Conservation (phyloP, 1,140 invertebrate species). For the Drosophila repletoides region DNA sequence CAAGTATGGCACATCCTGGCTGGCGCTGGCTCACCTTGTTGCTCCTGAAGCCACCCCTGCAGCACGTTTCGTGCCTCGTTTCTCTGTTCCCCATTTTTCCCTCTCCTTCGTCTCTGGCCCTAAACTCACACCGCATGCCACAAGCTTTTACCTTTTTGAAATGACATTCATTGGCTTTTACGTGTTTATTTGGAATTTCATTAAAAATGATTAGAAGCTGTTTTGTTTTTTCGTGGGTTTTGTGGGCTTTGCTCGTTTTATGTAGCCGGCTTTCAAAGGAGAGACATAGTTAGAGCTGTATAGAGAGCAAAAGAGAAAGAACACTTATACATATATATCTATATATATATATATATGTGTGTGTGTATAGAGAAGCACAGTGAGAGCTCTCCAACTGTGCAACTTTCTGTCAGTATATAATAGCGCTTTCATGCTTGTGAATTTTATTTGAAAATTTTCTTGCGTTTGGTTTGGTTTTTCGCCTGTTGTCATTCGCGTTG, state of each 20-base stretch:
- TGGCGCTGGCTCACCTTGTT: constrained; percentile 60
- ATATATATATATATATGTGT: too few species aligned
- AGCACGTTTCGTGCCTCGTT: constrained; percentile 21
- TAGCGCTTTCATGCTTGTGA: constrained; percentile 77
- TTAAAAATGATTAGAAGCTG: constrained; percentile 80
- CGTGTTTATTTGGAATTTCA: constrained; percentile 80
- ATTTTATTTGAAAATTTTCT: constrained; percentile 80
- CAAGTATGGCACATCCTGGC: constrained; percentile 53
- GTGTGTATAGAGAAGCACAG: background rate
- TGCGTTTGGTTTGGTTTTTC: constrained; percentile 67
- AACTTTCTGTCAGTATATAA: constrained; percentile 49
- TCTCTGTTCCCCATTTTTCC: too few species aligned
- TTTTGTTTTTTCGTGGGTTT: constrained; percentile 73
- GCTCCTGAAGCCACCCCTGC: constrained; percentile 37
- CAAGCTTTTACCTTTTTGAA: constrained; percentile 77
- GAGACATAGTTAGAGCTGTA: background rate
- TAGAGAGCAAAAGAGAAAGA: background rate
- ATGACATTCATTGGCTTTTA: constrained; percentile 79
- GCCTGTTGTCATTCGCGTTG: constrained; percentile 41
- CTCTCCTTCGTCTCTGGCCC: too few species aligned
- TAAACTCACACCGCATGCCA: constrained; percentile 29
- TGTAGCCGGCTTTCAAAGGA: background rate
- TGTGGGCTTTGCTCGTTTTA: constrained; percentile 52
- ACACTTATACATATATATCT: too few species aligned
- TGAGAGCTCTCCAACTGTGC: constrained; percentile 16